Percentiles rank a stretch among this genome's conserved stretches.
Evolutionary conservation across 2,888 invertebrate genomes (phyloP).

Genomic region (Cephus sareptanus): DNA sequence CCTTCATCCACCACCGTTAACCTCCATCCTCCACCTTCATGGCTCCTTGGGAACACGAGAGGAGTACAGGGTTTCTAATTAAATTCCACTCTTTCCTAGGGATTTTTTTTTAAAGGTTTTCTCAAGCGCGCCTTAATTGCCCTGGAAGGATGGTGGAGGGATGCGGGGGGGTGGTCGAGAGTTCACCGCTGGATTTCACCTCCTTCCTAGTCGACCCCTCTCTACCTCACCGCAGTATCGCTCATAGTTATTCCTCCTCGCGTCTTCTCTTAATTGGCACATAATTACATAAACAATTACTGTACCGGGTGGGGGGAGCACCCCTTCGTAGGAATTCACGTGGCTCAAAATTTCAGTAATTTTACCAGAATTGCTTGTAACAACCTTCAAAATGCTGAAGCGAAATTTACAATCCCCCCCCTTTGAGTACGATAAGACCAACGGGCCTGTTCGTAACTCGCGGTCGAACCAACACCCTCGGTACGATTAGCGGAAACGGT

Average conservation of each 20-base stretch:
- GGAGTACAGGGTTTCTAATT: constrained; percentile 55
- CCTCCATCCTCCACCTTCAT: constrained; percentile 38
- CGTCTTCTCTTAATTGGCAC: constrained; percentile 57
- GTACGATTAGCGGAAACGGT: constrained; percentile 18
- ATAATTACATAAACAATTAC: constrained; percentile 62
- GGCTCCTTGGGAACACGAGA: constrained; percentile 56
- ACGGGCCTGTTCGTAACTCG: not conserved
- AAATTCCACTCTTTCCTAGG: constrained; percentile 62
- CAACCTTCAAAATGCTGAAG: not conserved
- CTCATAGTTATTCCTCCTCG: constrained; percentile 25
- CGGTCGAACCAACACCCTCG: not conserved
- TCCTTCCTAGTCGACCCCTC: not conserved
- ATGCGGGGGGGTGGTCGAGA: too few relatives aligned
- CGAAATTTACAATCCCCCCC: not conserved
- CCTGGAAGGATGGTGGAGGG: constrained; percentile 41
- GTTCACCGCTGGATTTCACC: not conserved
- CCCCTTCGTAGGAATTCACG: constrained; percentile 2
- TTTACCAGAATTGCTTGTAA: not conserved
- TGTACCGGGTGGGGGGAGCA: constrained; percentile 23
- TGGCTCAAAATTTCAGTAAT: not conserved
- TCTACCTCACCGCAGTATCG: not conserved
- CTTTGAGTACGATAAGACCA: not conserved
- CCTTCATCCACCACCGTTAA: not conserved
- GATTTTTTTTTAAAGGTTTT: constrained; percentile 52
- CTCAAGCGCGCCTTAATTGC: constrained; percentile 63